A percentile compares a stretch with the other conserved stretches of the same genome.
Conservation (phyloP, 2,888 invertebrate genomes). For the Globia sparganii region DNA sequence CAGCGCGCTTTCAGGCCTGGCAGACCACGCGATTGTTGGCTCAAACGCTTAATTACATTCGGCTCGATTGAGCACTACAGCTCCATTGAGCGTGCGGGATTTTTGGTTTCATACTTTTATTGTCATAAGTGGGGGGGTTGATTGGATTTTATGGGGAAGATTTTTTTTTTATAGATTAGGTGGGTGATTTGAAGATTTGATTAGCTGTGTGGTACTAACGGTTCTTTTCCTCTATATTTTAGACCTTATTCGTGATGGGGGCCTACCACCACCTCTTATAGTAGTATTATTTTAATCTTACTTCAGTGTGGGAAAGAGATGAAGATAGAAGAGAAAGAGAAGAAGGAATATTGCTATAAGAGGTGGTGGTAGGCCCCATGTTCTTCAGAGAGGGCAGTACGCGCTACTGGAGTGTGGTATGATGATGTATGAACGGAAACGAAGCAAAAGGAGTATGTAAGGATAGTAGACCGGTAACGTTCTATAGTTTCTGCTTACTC, state of each 20-base stretch:
- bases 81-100: constrained; percentile 71
- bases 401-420: too few relatives aligned
- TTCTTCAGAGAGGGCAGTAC: too few relatives aligned
- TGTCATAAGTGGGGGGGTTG: constrained; percentile 29
- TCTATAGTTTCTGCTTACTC: neutral
- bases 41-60: constrained; percentile 82
- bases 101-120: constrained; percentile 58
- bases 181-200: neutral
- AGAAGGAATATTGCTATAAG: too few relatives aligned
- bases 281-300: too few relatives aligned
- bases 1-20: constrained; percentile 76
- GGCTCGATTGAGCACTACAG: constrained; percentile 74
- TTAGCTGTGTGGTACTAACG: neutral
- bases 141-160: constrained; percentile 34
- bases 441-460: too few relatives aligned
- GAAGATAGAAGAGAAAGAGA: too few relatives aligned
- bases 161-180: neutral
- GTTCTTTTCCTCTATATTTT: neutral
- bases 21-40: constrained; percentile 81
- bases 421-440: too few relatives aligned
- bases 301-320: too few relatives aligned
- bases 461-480: neutral
- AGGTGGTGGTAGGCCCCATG: too few relatives aligned
- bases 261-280: too few relatives aligned
- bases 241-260: neutral